phyloP scores from a whole-genome alignment of 2,797 vertebrate genomes.

The Sternotherus odoratus region DNA sequence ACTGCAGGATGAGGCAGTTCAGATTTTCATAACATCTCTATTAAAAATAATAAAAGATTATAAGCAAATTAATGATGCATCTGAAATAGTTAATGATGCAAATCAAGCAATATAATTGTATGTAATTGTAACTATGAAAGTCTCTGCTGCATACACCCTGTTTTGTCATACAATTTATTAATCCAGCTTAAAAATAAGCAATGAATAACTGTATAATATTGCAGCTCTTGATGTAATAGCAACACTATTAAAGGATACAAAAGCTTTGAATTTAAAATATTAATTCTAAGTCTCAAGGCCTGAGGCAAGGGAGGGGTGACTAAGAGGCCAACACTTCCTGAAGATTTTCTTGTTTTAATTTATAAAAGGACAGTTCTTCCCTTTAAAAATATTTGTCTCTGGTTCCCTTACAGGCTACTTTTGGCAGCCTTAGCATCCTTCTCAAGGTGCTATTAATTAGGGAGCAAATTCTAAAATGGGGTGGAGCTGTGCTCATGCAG shows the following conservation, averaged over 20 bases:
- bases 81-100: conserved; percentile 18
- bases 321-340: conserved; percentile 26
- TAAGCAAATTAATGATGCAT: background rate
- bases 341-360: conserved; percentile 57
- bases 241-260: conserved; percentile 9
- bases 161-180: conserved; percentile 9
- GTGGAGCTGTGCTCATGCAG: background rate
- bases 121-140: conserved; percentile 9
- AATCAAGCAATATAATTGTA: background rate
- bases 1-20: background rate
- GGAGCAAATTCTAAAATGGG: conserved; percentile 36
- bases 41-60: background rate
- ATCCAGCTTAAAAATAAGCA: conserved; percentile 24
- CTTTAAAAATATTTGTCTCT: conserved; percentile 33
- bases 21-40: conserved; percentile 12
- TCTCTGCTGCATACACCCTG: background rate
- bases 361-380: background rate
- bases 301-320: conserved; percentile 2
- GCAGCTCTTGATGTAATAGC: conserved; percentile 16
- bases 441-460: conserved; percentile 45
- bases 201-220: conserved; percentile 7
- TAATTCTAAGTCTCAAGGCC: conserved; percentile 30
- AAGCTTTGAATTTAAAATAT: conserved; percentile 47
- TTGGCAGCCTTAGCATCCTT: conserved; percentile 54
- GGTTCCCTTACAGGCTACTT: conserved; percentile 7